Conservation (phyloP, 2,113 vertebrate genomes). For the Rhodinocichla rosea region DNA sequence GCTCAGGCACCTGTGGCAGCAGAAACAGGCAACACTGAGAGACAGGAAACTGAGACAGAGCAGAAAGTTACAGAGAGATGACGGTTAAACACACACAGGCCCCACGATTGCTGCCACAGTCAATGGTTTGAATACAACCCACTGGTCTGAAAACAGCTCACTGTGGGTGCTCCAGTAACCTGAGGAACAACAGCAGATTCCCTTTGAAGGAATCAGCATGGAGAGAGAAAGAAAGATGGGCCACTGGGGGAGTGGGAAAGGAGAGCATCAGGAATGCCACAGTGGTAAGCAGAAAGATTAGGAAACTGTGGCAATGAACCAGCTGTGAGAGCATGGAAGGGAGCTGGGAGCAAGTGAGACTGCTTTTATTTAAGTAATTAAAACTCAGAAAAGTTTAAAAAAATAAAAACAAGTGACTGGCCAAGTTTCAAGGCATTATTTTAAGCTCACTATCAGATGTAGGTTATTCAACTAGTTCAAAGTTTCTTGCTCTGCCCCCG, state of each 20-base stretch:
- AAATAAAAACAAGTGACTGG: neutral
- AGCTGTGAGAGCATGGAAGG: neutral
- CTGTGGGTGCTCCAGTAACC: neutral
- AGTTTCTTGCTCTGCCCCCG: neutral
- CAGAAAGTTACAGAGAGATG: neutral
- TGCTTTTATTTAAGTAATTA: neutral
- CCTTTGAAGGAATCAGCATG: neutral
- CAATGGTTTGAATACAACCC: neutral
- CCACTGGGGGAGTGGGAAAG: too few relatives aligned
- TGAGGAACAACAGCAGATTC: neutral
- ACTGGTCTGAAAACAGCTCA: neutral
- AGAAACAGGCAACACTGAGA: neutral
- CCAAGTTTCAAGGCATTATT: neutral
- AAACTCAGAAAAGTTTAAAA: neutral
- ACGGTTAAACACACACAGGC: neutral
- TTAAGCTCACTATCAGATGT: neutral
- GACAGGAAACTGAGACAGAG: neutral
- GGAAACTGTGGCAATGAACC: neutral
- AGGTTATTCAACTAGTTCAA: neutral
- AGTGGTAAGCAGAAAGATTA: neutral
- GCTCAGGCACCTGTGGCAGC: too few relatives aligned
- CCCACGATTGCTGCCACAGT: rapidly evolving
- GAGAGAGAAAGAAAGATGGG: neutral
- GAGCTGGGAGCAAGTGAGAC: neutral
- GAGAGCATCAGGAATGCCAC: neutral